A percentile compares a stretch with the other conserved stretches of the same genome.
Evolutionary conservation across 2,797 vertebrate species (phyloP).

Genomic region (Vultur gryphus): DNA sequence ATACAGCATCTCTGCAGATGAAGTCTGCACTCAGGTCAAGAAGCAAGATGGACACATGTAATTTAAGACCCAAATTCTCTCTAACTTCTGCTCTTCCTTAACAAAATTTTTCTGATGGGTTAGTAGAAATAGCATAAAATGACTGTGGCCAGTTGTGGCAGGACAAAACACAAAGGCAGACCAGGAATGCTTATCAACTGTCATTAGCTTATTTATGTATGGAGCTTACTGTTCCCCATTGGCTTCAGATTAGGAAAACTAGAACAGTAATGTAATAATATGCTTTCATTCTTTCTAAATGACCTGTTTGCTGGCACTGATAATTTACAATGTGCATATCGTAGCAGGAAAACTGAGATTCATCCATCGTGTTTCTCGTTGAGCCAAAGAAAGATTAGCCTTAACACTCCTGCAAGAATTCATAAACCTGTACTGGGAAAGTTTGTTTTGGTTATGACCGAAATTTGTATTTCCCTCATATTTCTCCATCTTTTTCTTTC

Average conservation of each 20-base stretch:
- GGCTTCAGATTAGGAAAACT: not conserved
- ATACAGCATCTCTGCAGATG: not conserved
- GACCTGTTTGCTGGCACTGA: not conserved
- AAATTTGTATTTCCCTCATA: not conserved
- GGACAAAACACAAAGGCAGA: not conserved
- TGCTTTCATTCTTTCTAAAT: not conserved
- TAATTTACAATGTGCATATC: not conserved
- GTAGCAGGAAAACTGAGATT: not conserved
- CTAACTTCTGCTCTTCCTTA: not conserved
- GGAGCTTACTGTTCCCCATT: not conserved
- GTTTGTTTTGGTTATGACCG: not conserved
- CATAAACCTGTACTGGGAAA: not conserved
- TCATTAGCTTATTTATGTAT: not conserved
- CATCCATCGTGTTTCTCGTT: not conserved
- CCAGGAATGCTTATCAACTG: not conserved
- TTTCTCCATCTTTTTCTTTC: not conserved
- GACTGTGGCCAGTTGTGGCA: not conserved
- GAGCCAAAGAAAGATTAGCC: not conserved
- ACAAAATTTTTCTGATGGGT: not conserved
- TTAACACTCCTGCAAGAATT: not conserved
- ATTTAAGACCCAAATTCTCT: not conserved
- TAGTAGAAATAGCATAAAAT: not conserved
- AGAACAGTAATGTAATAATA: not conserved
- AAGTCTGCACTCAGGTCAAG: not conserved
- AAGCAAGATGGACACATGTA: not conserved